Conservation (phyloP, 2,888 invertebrate species). For the Campaea margaritaria region DNA sequence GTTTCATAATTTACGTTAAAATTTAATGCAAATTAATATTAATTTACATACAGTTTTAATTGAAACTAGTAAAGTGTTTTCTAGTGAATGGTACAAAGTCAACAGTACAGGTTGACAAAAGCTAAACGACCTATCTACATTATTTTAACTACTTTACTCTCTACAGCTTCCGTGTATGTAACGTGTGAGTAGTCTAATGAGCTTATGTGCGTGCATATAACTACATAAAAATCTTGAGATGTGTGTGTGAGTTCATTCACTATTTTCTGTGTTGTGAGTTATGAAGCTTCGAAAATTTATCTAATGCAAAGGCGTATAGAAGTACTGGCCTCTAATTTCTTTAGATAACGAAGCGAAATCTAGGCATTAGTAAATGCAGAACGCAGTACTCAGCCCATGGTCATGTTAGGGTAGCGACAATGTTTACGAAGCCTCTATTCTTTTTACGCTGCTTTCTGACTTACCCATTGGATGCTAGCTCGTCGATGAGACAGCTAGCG, state of each 20-base stretch:
- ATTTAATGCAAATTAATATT: no score
- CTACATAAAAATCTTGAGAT: constrained; percentile 19
- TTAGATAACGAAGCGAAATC: constrained; percentile 43
- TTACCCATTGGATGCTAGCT: constrained; percentile 93
- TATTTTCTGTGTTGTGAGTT: constrained; percentile 10
- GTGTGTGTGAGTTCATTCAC: constrained; percentile 28
- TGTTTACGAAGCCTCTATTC: constrained; percentile 70
- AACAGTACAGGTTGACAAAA: constrained; percentile 15
- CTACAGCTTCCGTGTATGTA: constrained; percentile 19
- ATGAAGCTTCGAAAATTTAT: constrained; percentile 12
- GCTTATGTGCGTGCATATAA: constrained; percentile 25
- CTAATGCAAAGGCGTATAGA: constrained; percentile 25
- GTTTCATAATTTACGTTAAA: neutral
- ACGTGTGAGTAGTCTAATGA: constrained; percentile 12
- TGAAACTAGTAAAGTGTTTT: constrained; percentile 14
- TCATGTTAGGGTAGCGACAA: constrained; percentile 58
- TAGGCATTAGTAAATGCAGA: constrained; percentile 37
- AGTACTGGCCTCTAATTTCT: constrained; percentile 17
- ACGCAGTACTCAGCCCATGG: constrained; percentile 39
- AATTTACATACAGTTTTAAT: no score
- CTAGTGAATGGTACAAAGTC: constrained; percentile 20
- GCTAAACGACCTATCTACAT: constrained; percentile 22
- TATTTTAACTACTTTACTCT: constrained; percentile 17
- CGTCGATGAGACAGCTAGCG: constrained; percentile 94
- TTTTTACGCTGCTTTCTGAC: constrained; percentile 68